A percentile compares a stretch with the other conserved stretches of the same genome.
These are phyloP conservation scores for Varanus komodoensis DNA, from an alignment of 2,113 vertebrate species.

Conservation along the genomic window DNA sequence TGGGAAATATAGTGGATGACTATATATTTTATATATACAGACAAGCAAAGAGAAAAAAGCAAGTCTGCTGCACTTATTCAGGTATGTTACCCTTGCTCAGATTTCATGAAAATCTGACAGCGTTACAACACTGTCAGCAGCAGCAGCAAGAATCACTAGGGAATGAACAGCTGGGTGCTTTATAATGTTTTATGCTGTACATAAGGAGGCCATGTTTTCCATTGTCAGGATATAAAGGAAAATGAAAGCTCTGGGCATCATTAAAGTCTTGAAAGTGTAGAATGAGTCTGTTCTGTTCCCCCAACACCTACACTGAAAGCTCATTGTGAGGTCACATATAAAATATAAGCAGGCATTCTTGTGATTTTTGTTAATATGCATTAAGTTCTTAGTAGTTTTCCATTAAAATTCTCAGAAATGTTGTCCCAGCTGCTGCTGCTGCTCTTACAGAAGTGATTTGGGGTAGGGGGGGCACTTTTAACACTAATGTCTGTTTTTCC, in stretches of 20 bases:
- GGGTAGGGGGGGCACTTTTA: background rate
- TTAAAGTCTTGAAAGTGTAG: slow-evolving; percentile 78
- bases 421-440: slow-evolving; percentile 37
- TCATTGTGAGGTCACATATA: slow-evolving; percentile 70
- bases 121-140: slow-evolving; percentile 63
- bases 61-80: slow-evolving; percentile 34
- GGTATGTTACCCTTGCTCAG: slow-evolving; percentile 54
- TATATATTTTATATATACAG: slow-evolving; percentile 53
- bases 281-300: slow-evolving; percentile 75
- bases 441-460: background rate
- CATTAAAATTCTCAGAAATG: slow-evolving; percentile 28
- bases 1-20: slow-evolving; percentile 62
- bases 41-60: slow-evolving; percentile 35
- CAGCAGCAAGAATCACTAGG: slow-evolving; percentile 72
- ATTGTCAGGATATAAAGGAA: slow-evolving; percentile 79
- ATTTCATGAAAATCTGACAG: slow-evolving; percentile 67
- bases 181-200: slow-evolving; percentile 83
- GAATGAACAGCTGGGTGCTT: slow-evolving; percentile 85
- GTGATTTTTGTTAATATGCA: slow-evolving; percentile 53
- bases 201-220: slow-evolving; percentile 81
- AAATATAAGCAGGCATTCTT: slow-evolving; percentile 69
- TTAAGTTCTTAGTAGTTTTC: slow-evolving; percentile 53
- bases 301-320: slow-evolving; percentile 76
- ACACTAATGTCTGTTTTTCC: background rate
- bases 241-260: slow-evolving; percentile 84